Percentiles rank a stretch among this genome's conserved stretches.
These are phyloP conservation scores for Eueides isabella DNA, from an alignment of 1,140 invertebrate species.

Conservation along the genomic window DNA sequence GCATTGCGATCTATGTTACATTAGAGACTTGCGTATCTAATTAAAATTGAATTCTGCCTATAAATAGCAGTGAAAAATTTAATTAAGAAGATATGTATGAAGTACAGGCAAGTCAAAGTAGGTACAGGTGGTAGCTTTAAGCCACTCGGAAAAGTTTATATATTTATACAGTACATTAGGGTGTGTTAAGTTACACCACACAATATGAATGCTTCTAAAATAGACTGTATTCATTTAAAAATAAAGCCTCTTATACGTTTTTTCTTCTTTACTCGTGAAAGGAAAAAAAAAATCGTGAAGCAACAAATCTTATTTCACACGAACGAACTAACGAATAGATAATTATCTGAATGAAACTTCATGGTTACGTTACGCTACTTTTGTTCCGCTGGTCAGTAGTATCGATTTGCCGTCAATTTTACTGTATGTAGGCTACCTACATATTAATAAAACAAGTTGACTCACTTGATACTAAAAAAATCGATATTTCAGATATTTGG, in stretches of 20 bases:
- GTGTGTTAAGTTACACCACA: no score
- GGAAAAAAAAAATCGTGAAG: not conserved
- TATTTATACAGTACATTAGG: no score
- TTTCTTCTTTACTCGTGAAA: not conserved
- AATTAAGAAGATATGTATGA: no score
- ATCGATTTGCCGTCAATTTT: conserved; percentile 45
- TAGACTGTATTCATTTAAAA: not conserved
- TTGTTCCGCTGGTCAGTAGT: conserved; percentile 40
- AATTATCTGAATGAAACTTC: not conserved
- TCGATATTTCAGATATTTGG: not conserved
- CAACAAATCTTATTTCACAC: not conserved
- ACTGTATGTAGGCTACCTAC: conserved; percentile 33
- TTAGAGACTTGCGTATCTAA: no score
- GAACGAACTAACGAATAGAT: not conserved
- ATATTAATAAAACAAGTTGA: conserved; percentile 24
- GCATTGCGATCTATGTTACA: not conserved
- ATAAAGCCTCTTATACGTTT: not conserved
- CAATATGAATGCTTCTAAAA: no score
- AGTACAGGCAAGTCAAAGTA: no score
- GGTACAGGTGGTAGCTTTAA: no score
- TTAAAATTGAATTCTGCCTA: no score
- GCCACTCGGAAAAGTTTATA: no score
- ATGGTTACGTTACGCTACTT: conserved; percentile 5
- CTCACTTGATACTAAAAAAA: not conserved
- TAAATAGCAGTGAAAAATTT: not conserved